Evolutionary conservation across 1,140 invertebrate species (phyloP).

Genomic region (Caerostris extrusa): DNA sequence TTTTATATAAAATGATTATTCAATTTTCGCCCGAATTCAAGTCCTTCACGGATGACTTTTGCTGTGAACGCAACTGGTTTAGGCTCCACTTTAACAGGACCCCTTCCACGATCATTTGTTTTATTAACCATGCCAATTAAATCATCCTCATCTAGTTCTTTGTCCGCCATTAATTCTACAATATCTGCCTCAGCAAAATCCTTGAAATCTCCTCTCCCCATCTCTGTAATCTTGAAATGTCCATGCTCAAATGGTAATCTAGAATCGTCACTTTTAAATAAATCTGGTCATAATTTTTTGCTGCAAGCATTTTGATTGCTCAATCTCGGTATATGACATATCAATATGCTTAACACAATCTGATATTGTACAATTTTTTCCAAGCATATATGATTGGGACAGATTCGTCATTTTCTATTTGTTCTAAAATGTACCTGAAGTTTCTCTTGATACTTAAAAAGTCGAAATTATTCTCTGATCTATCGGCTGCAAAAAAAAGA

Average conservation of each 20-base stretch:
- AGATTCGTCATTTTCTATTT: slow-evolving; percentile 2
- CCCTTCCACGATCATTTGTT: background rate
- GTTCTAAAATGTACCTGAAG: background rate
- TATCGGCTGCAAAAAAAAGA: background rate
- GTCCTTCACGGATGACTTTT: background rate
- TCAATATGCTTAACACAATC: background rate
- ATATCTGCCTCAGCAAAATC: background rate
- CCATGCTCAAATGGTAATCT: background rate
- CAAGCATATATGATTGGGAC: background rate
- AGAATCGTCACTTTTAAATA: background rate
- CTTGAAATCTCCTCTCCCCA: background rate
- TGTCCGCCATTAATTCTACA: background rate
- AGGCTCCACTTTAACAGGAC: background rate
- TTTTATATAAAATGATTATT: slow-evolving; percentile 34
- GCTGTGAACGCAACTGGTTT: background rate
- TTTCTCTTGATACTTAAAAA: background rate
- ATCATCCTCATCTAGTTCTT: too few relatives aligned
- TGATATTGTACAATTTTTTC: background rate
- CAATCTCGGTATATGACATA: background rate
- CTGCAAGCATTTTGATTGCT: background rate
- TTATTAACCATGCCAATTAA: background rate
- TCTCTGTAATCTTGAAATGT: background rate
- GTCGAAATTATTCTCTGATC: background rate
- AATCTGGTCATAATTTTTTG: background rate
- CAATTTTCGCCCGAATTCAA: slow-evolving; percentile 3